Base-by-base conservation (phyloP, 2,113 vertebrate species). In the Gadus chalcogrammus region DNA sequence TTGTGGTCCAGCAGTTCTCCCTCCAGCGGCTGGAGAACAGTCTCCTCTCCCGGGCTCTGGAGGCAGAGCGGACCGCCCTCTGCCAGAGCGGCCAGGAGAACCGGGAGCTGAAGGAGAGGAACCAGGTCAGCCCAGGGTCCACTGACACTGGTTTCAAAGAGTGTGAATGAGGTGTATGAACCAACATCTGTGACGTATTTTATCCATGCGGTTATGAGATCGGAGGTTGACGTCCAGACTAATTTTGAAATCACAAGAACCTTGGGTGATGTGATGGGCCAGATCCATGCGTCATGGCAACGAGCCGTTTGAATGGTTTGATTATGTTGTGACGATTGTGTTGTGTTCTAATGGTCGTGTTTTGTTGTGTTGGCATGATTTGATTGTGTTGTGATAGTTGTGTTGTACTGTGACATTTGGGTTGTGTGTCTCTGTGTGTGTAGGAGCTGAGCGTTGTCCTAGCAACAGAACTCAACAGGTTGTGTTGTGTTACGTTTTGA, bases 21-120 rank as follows among this genome's bases (percentile, higher is more conserved):
- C 83, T 91, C 58, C 90, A 89, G 81, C 92, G 88, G 77, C 77
- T 92, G 78, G 91, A 93, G 80, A 88, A 83, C 53, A 68, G 77
- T 1, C 90, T 90, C 52, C 79, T 92, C 0, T 74, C 82, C 35
- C 88, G 91, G 82, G 86, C 86, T 4, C 65, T 92, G 81, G 90
- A 93, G 4, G 88, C 88, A 0, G 89, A 91, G 88, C 86, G 89
- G 68, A 86, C 88, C 58, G 84, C 87, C 12, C 48, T 92, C 66
- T 75, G 84, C 64, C 90, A 89, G 82, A 90, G 87, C 56, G 90
- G 89, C 74, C 87, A 87, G 70, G 83, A 92, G 59, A 91, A 90
- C 82, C 87, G 88, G 64, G 84, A 89, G 73, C 87, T 92, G 59
- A 83, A 87, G 71, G 80, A 76, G 31, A 85, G 84, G 12, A 89